phyloP scores from a whole-genome alignment of 2,113 vertebrate genomes.

The Speoplatyrhinus poulsoni region DNA sequence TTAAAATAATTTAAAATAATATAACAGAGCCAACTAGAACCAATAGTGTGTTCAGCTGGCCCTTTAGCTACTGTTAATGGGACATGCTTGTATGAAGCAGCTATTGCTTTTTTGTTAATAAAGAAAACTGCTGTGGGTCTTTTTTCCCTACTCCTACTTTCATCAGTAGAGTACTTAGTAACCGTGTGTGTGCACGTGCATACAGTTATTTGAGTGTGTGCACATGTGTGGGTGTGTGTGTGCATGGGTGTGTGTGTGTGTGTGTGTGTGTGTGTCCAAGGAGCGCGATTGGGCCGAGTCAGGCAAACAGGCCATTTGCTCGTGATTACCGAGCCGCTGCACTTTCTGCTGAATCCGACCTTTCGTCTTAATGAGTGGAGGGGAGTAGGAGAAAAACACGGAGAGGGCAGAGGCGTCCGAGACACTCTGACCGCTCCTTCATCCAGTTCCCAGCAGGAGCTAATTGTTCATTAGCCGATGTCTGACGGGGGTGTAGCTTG shows the following conservation, averaged over 20 bases:
- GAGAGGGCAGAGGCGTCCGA: neutral
- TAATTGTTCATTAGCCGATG: neutral
- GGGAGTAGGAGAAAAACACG: neutral
- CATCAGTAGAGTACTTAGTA: slow-evolving; percentile 15
- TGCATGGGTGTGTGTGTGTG: slow-evolving; percentile 11
- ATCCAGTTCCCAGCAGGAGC: neutral
- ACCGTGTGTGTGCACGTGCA: neutral
- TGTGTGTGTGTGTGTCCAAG: slow-evolving; percentile 1
- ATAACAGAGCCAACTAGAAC: too few species aligned
- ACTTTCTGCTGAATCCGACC: slow-evolving; percentile 2
- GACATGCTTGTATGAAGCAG: too few species aligned
- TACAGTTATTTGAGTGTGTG: neutral
- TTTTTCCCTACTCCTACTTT: neutral
- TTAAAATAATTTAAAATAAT: too few species aligned
- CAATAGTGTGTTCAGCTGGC: too few species aligned
- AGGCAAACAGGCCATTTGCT: neutral
- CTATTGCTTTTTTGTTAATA: too few species aligned
- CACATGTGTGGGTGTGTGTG: slow-evolving; percentile 1
- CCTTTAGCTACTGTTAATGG: too few species aligned
- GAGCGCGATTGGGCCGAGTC: slow-evolving; percentile 1
- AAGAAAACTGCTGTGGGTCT: too few species aligned
- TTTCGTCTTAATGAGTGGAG: neutral
- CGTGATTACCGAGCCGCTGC: neutral
- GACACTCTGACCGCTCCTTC: neutral
- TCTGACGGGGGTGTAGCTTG: neutral